Conservation (phyloP, 2,113 vertebrate genomes). For the Pelobates fuscus region DNA sequence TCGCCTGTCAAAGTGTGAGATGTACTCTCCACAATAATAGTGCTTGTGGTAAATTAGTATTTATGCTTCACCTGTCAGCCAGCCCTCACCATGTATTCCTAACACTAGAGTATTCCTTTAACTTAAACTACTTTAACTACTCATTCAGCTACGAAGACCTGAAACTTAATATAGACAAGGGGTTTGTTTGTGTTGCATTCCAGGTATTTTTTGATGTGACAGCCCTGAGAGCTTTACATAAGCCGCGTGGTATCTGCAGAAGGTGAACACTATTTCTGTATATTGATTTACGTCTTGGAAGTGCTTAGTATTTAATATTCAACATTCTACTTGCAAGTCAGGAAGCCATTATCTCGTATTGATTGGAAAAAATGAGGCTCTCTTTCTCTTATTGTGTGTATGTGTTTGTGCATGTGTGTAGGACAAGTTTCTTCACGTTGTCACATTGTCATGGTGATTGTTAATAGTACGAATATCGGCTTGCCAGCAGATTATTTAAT, state of each 20-base stretch:
- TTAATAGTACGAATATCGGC: neutral
- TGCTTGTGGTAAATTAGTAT: too few species aligned
- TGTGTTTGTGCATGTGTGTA: neutral
- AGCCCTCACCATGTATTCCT: too few species aligned
- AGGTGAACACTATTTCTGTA: conserved; percentile 46
- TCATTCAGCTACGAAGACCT: neutral
- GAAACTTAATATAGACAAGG: neutral
- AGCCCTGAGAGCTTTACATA: conserved; percentile 43
- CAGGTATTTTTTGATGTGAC: conserved; percentile 25
- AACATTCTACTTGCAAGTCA: conserved; percentile 50
- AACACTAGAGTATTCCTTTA: too few species aligned
- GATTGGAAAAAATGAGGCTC: conserved; percentile 34
- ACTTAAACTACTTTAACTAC: conserved; percentile 2
- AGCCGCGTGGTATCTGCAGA: conserved; percentile 44
- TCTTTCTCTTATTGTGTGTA: neutral
- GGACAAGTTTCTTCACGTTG: neutral
- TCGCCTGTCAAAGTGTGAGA: too few species aligned
- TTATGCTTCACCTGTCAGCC: too few species aligned
- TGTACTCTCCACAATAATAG: too few species aligned
- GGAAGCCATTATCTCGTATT: conserved; percentile 51
- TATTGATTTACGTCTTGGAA: conserved; percentile 43
- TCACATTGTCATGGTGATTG: neutral
- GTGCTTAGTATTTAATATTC: conserved; percentile 51
- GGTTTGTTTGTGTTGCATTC: neutral
- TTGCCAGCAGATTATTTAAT: neutral